Percentiles rank a stretch among this genome's conserved stretches.
Evolutionary conservation across 23 tunicate species (phyloP).

Genomic region (Halocynthia roretzi): DNA sequence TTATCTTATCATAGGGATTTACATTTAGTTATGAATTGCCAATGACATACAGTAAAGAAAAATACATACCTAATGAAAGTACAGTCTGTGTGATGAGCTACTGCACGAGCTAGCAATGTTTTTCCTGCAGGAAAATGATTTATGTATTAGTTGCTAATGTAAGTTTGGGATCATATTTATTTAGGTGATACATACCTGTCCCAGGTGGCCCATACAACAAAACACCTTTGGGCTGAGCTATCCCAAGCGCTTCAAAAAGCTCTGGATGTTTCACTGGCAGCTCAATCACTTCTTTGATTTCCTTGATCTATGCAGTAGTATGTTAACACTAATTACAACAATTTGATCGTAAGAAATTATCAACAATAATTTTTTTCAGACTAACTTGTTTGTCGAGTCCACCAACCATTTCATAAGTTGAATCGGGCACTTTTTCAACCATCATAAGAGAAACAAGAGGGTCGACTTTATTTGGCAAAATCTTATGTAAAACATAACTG

Average conservation of each 20-base stretch:
- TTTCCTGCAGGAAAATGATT: constrained; percentile 35
- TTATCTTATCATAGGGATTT: too few relatives aligned
- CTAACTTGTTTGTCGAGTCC: constrained; percentile 85
- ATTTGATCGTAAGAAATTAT: not conserved
- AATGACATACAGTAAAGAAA: too few relatives aligned
- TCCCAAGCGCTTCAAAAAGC: constrained; percentile 93
- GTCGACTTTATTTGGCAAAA: constrained; percentile 93
- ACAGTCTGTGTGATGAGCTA: constrained; percentile 98
- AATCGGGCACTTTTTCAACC: constrained; percentile 99
- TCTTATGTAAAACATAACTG: constrained; percentile 89
- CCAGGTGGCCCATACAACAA: constrained; percentile 95
- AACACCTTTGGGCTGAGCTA: constrained; percentile 98
- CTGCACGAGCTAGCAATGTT: constrained; percentile 91
- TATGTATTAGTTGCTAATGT: not conserved
- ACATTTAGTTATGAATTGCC: too few relatives aligned
- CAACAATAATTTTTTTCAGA: not conserved
- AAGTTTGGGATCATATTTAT: not conserved
- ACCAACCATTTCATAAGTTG: constrained; percentile 98
- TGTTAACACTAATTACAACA: not conserved
- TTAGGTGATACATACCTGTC: constrained; percentile 27
- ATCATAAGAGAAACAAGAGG: constrained; percentile 96
- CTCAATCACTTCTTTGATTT: constrained; percentile 96
- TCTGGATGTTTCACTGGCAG: constrained; percentile 98
- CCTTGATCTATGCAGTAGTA: constrained; percentile 46
- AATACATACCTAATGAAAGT: constrained; percentile 67